These are phyloP conservation scores for Ophiodon elongatus DNA, from an alignment of 2,113 vertebrate genomes.

Conservation along the genomic window DNA sequence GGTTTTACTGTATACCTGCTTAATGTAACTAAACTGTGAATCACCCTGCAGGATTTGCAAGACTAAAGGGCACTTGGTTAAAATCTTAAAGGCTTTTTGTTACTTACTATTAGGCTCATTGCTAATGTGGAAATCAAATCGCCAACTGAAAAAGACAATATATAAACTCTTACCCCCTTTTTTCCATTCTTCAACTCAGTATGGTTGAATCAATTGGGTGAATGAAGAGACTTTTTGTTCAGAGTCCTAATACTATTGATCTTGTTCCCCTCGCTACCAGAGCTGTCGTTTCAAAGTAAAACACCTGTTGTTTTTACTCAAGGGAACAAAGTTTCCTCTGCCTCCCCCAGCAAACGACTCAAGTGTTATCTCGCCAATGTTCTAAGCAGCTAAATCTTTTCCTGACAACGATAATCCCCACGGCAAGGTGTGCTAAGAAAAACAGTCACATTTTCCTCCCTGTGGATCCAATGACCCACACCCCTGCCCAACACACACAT, in stretches of 20 bases:
- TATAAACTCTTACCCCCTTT: not conserved
- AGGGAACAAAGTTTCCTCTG: slow-evolving; percentile 51
- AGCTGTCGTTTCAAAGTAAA: slow-evolving; percentile 54
- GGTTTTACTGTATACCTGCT: not conserved
- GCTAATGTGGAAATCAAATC: slow-evolving; percentile 1
- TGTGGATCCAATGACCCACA: slow-evolving; percentile 39
- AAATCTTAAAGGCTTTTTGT: slow-evolving; percentile 36
- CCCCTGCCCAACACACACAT: not conserved
- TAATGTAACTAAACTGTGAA: slow-evolving; percentile 15
- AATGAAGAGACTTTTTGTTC: slow-evolving; percentile 16
- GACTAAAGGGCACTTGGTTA: slow-evolving; percentile 6
- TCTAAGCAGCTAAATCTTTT: slow-evolving; percentile 65
- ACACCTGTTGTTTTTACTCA: slow-evolving; percentile 57
- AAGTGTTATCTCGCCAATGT: slow-evolving; percentile 59
- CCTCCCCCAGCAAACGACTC: slow-evolving; percentile 35
- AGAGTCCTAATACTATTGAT: slow-evolving; percentile 29
- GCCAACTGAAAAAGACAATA: slow-evolving; percentile 28
- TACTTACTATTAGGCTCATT: slow-evolving; percentile 6
- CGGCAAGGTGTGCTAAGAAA: slow-evolving; percentile 47
- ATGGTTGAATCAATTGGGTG: not conserved
- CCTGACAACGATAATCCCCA: slow-evolving; percentile 64
- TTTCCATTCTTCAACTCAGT: not conserved
- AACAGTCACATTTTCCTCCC: slow-evolving; percentile 57
- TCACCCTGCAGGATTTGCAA: not conserved
- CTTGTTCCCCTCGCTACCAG: slow-evolving; percentile 30